phyloP scores from a whole-genome alignment of 2,113 vertebrate species.

The Mesitornis unicolor region DNA sequence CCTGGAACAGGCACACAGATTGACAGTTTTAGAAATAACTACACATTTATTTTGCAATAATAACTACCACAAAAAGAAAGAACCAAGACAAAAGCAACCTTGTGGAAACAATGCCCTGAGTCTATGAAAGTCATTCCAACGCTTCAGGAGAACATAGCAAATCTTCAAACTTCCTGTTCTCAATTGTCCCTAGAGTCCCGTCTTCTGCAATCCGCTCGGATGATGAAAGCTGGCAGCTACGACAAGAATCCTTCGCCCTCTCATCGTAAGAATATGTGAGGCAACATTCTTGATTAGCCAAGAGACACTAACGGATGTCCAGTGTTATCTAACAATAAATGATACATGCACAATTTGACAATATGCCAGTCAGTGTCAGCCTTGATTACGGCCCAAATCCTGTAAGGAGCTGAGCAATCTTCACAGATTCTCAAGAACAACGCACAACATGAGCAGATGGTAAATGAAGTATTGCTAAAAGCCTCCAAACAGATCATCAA shows the following conservation, averaged over 20 bases:
- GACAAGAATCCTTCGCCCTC: slow-evolving; percentile 1
- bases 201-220: background rate
- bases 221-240: slow-evolving; percentile 51
- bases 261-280: slow-evolving; percentile 36
- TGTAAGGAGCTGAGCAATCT: slow-evolving; percentile 54
- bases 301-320: slow-evolving; percentile 52
- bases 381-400: slow-evolving; percentile 53
- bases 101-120: slow-evolving; percentile 7
- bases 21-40: background rate
- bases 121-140: slow-evolving; percentile 18
- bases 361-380: slow-evolving; percentile 56
- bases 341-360: slow-evolving; percentile 53
- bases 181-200: slow-evolving; percentile 21
- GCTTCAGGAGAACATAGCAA: slow-evolving; percentile 34
- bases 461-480: slow-evolving; percentile 29
- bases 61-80: background rate
- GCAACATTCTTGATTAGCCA: slow-evolving; percentile 56
- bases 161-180: slow-evolving; percentile 41
- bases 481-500: background rate
- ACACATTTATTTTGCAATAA: background rate
- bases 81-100: background rate
- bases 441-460: background rate
- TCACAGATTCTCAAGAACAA: slow-evolving; percentile 30
- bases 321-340: slow-evolving; percentile 40
- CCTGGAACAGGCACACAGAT: slow-evolving; percentile 74